These are phyloP conservation scores for Caenorhabditis uteleia DNA, from an alignment of 2,888 invertebrate genomes.

Conservation along the genomic window DNA sequence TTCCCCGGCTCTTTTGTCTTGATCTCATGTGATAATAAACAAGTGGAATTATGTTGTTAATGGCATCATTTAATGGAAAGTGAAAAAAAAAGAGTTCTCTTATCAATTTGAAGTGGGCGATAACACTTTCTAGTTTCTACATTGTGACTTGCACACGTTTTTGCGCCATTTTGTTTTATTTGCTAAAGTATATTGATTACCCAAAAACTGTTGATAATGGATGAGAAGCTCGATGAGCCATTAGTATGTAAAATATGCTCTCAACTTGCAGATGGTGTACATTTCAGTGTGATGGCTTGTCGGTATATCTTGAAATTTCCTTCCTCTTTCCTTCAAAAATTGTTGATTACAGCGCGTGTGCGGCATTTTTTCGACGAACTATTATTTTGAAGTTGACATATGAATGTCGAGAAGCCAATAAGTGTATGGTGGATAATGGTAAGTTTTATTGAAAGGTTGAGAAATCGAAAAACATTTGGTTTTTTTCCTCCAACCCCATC, in stretches of 20 bases:
- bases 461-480: no score
- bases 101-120: no score
- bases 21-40: no score
- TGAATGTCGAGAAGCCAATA: slow-evolving; percentile 48
- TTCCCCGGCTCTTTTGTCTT: no score
- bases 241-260: slow-evolving; percentile 22
- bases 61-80: no score
- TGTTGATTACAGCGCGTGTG: slow-evolving; percentile 49
- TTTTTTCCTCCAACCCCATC: no score
- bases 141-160: not conserved
- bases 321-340: no score
- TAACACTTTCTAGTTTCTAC: slow-evolving; percentile 1
- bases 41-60: no score
- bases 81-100: no score
- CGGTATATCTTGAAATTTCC: slow-evolving; percentile 8
- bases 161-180: not conserved
- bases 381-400: slow-evolving; percentile 62
- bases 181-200: not conserved
- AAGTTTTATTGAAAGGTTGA: slow-evolving; percentile 16
- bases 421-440: slow-evolving; percentile 62
- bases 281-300: slow-evolving; percentile 26
- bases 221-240: slow-evolving; percentile 4
- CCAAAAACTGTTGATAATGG: not conserved
- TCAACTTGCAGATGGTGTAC: slow-evolving; percentile 27
- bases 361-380: slow-evolving; percentile 63